Percentiles rank a stretch among this genome's conserved stretches.
Conservation (phyloP, 2,888 invertebrate species). For the Sabatieria punctata region DNA sequence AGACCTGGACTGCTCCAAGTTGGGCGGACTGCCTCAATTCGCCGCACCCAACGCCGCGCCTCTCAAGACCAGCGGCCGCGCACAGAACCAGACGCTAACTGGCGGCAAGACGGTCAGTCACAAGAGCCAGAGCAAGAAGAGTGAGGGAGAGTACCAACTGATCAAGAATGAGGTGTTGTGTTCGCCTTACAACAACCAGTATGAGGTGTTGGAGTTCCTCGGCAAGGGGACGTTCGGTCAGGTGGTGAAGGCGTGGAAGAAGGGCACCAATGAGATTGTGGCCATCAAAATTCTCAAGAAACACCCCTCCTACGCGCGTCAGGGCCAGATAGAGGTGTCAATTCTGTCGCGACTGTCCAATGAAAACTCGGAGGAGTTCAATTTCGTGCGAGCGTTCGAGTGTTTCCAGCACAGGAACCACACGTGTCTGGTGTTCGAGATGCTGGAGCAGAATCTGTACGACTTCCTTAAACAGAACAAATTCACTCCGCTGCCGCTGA, state of each 20-base stretch:
- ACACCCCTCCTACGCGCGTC: constrained; percentile 98
- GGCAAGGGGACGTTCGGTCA: constrained; percentile 96
- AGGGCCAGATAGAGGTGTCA: constrained; percentile 95
- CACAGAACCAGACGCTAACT: too few relatives aligned
- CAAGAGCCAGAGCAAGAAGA: background rate
- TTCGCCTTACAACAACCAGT: constrained; percentile 27
- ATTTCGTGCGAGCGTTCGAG: constrained; percentile 98
- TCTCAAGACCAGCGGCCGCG: background rate
- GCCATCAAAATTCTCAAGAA: constrained; percentile 99
- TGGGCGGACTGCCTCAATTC: background rate
- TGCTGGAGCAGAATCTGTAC: constrained; percentile 99
- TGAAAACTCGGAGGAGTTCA: constrained; percentile 97
- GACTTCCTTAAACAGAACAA: constrained; percentile 99
- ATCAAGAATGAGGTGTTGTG: constrained; percentile 29
- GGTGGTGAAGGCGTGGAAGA: constrained; percentile 99
- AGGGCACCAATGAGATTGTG: constrained; percentile 98
- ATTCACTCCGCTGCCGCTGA: constrained; percentile 92
- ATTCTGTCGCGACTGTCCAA: constrained; percentile 46
- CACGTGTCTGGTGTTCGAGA: constrained; percentile 97
- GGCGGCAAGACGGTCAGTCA: background rate
- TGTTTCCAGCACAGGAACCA: constrained; percentile 99
- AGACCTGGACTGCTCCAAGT: constrained; percentile 2
- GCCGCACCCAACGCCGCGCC: background rate
- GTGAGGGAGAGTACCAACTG: constrained; percentile 18
- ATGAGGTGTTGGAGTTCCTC: constrained; percentile 63